Evolutionary conservation across 2,888 invertebrate genomes (phyloP), one percentile per base, ranked within the genome.

Genomic region (Hecatera dysodea): DNA sequence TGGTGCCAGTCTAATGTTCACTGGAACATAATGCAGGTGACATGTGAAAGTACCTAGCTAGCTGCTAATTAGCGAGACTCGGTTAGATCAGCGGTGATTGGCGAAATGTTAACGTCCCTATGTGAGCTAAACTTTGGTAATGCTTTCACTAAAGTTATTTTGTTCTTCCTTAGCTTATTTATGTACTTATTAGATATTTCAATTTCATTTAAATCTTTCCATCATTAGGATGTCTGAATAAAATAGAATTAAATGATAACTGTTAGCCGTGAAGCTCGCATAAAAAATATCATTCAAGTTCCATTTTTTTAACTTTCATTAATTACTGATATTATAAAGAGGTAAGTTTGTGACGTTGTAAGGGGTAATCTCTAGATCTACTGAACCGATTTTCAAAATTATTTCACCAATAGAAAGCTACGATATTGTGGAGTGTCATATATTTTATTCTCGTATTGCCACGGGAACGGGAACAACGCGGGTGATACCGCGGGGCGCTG

Each of bases 1-100:
- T 46, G 19, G 36, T 55, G 67, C 39, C 48, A 27, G 4, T 39
- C 17, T 33, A 2, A 48, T 56, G 50, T 22, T 57, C 11, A 53
- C 36, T 29, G 71, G 62, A 48, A 55, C 57, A 65, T 53, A 44
- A 55, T 52, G 39, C 48, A 57, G 64, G 57, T 80, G 75, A 75
- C 78, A 78, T 57, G 78, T 80, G 85, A 84, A 83, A 84, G 83
- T 78, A 60, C 22, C 17, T n/a, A 22, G 42, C 29, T 50, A 29
- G 33, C 55, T 4, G 17, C 19, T 79, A 52, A 73, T 68, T 65
- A 73, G 46, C 44, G 48, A 42, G 24, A n/a, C 36, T 19, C 22
- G 46, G 19, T 53, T 53, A 56, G 56, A 57, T 61, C 61, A 42
- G 60, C 33, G 33, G 24, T 69, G 46, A 64, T 64, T 55, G 33